These are phyloP conservation scores for Drosophila nannoptera DNA, from an alignment of 1,140 invertebrate species.

Conservation along the genomic window DNA sequence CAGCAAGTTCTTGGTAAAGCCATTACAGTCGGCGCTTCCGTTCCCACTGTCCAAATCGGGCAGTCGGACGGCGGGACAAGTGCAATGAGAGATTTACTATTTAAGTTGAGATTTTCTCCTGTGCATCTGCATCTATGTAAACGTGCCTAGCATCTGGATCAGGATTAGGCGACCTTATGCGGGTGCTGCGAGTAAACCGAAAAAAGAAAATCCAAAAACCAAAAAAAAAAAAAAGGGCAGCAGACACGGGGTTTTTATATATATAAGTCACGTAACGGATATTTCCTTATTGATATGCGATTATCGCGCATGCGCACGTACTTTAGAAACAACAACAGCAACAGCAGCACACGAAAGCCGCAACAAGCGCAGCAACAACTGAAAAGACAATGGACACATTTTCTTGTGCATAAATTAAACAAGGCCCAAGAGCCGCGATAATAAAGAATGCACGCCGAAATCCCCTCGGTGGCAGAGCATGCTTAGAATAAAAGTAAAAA, in stretches of 20 bases:
- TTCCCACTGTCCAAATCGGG: conserved; percentile 33
- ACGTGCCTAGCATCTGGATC: conserved; percentile 65
- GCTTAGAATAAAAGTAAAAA: conserved; percentile 68
- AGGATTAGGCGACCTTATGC: conserved; percentile 39
- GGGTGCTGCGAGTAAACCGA: conserved; percentile 28
- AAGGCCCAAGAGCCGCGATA: conserved; percentile 42
- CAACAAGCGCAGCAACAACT: conserved; percentile 7
- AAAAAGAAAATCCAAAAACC: not conserved
- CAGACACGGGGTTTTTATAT: conserved; percentile 57
- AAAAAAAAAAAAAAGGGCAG: conserved; percentile 9
- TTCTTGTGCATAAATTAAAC: conserved; percentile 72
- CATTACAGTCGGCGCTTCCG: conserved; percentile 22
- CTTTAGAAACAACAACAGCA: conserved; percentile 42
- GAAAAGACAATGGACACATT: conserved; percentile 65
- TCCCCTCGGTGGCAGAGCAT: conserved; percentile 45
- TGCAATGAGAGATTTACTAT: conserved; percentile 56
- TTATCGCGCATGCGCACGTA: conserved; percentile 75
- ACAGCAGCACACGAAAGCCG: not conserved
- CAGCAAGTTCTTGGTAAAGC: conserved; percentile 53
- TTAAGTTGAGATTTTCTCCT: conserved; percentile 37
- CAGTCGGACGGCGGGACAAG: conserved; percentile 37
- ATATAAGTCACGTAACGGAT: conserved; percentile 79
- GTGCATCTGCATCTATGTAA: conserved; percentile 5
- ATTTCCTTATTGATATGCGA: conserved; percentile 79
- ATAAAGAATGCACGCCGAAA: conserved; percentile 45